Conservation (phyloP, 2,113 vertebrate genomes). For the Lepus timidus region DNA sequence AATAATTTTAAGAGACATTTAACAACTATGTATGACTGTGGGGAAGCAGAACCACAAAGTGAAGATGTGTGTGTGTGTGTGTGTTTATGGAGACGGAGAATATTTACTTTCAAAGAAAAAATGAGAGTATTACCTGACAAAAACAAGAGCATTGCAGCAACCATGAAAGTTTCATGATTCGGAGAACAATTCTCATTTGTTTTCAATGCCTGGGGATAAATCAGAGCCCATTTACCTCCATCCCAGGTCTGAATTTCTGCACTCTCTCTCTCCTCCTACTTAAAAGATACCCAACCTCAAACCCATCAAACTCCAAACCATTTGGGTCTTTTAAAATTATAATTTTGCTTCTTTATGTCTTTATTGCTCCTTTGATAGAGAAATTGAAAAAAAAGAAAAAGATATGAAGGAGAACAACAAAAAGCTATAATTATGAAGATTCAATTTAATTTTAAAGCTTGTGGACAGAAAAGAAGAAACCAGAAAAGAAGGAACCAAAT, state of each 20-base stretch:
- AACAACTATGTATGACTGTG: slow-evolving; percentile 6
- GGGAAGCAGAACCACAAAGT: background rate
- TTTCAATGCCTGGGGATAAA: slow-evolving; percentile 55
- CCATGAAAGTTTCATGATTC: slow-evolving; percentile 38
- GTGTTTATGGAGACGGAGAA: background rate
- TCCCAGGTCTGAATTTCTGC: slow-evolving; percentile 65
- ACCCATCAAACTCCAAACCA: slow-evolving; percentile 80
- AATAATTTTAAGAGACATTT: slow-evolving; percentile 20
- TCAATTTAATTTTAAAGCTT: slow-evolving; percentile 92
- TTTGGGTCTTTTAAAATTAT: slow-evolving; percentile 87
- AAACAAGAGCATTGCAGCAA: slow-evolving; percentile 13
- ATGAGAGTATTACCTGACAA: slow-evolving; percentile 4
- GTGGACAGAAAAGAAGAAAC: slow-evolving; percentile 89
- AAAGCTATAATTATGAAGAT: slow-evolving; percentile 92
- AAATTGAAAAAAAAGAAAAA: slow-evolving; percentile 90
- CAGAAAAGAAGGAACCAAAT: slow-evolving; percentile 91
- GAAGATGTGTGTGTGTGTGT: background rate
- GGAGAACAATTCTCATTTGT: slow-evolving; percentile 64
- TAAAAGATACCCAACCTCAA: slow-evolving; percentile 80
- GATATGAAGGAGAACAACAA: slow-evolving; percentile 90
- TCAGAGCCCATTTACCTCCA: slow-evolving; percentile 56
- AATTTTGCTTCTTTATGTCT: slow-evolving; percentile 91
- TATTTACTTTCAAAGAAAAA: slow-evolving; percentile 40
- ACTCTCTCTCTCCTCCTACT: slow-evolving; percentile 73
- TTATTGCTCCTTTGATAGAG: slow-evolving; percentile 92